Evolutionary conservation across 2,888 invertebrate genomes (phyloP).

Genomic region (Brachypalpus laphriformis): DNA sequence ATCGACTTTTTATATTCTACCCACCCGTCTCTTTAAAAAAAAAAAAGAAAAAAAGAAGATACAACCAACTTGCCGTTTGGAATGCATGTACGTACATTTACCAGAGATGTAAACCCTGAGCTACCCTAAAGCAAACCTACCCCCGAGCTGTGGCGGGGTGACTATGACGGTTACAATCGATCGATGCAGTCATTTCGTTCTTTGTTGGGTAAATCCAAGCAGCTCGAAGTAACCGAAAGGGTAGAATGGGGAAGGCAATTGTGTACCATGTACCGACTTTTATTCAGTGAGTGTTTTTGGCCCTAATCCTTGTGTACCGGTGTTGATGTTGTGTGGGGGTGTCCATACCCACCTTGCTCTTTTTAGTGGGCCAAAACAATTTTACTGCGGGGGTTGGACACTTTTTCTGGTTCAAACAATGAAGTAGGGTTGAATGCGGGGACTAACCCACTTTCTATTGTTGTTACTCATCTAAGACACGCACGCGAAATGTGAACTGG

Average conservation of each 20-base stretch:
- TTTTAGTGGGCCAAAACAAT: slow-evolving; percentile 63
- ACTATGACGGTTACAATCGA: slow-evolving; percentile 38
- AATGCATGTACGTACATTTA: slow-evolving; percentile 50
- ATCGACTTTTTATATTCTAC: slow-evolving; percentile 51
- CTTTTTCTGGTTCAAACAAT: slow-evolving; percentile 19
- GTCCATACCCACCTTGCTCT: slow-evolving; percentile 1
- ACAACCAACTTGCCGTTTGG: slow-evolving; percentile 28
- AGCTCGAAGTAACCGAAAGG: slow-evolving; percentile 2
- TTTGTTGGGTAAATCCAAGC: slow-evolving; percentile 11
- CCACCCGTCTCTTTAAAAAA: neutral
- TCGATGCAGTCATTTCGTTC: slow-evolving; percentile 58
- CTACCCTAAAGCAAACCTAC: slow-evolving; percentile 25
- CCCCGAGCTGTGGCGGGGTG: neutral
- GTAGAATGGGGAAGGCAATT: slow-evolving; percentile 26
- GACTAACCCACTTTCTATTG: slow-evolving; percentile 67
- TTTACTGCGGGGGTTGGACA: slow-evolving; percentile 36
- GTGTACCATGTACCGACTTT: slow-evolving; percentile 3
- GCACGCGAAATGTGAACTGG: slow-evolving; percentile 56
- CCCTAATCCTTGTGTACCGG: slow-evolving; percentile 55
- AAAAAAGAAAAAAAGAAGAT: slow-evolving; percentile 8
- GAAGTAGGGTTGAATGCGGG: neutral
- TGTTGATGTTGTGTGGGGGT: slow-evolving; percentile 15
- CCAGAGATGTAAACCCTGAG: slow-evolving; percentile 40
- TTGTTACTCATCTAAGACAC: slow-evolving; percentile 46
- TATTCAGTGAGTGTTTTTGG: slow-evolving; percentile 20